phyloP scores from a whole-genome alignment of 2,113 vertebrate genomes.

The Platysteira castanea region DNA sequence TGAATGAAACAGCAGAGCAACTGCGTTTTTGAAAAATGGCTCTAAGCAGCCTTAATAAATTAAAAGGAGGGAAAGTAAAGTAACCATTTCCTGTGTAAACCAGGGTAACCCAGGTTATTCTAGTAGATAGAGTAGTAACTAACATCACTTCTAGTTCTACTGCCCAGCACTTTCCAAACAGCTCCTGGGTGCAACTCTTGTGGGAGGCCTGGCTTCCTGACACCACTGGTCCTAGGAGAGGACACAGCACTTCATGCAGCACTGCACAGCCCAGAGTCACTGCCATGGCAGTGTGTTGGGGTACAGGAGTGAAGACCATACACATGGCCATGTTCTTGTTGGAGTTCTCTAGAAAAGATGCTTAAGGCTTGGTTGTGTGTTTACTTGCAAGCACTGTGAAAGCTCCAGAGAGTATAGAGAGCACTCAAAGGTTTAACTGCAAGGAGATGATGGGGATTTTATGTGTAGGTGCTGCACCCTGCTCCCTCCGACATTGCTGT shows the following conservation, averaged over 20 bases:
- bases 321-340: not conserved
- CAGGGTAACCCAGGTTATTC: not conserved
- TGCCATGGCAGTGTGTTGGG: not conserved
- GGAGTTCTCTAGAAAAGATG: not conserved
- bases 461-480: not conserved
- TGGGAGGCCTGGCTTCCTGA: not conserved
- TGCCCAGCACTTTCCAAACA: not conserved
- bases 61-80: not conserved
- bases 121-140: not conserved
- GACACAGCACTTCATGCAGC: not conserved
- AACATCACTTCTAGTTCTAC: not conserved
- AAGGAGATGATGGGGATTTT: not conserved
- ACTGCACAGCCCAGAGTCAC: not conserved
- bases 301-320: not conserved
- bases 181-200: not conserved
- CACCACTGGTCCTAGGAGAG: not conserved
- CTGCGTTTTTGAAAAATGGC: not conserved
- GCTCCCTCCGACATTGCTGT: not conserved
- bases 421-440: too few species aligned
- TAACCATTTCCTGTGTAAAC: not conserved
- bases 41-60: not conserved
- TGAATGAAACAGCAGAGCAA: not conserved
- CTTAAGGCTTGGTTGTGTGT: not conserved
- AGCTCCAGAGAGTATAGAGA: not conserved
- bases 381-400: not conserved